Evolutionary conservation across 2,113 vertebrate genomes (phyloP).

Genomic region (Drymodes brunneopygia): DNA sequence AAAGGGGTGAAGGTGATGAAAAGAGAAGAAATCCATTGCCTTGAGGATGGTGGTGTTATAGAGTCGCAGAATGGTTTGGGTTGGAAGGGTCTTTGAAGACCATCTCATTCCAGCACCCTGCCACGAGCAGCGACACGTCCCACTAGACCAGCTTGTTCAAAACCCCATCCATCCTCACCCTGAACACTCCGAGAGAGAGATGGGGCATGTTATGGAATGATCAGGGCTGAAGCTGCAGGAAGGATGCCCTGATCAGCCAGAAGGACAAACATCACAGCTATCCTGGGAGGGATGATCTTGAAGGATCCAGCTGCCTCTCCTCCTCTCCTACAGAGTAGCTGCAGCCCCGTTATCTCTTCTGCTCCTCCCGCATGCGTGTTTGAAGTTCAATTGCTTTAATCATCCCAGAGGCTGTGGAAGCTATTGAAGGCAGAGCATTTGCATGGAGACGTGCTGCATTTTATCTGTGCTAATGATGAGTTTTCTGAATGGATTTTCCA

Average conservation of each 20-base stretch:
- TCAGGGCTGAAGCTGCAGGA: background rate
- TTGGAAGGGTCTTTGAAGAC: background rate
- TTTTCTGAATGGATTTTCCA: background rate
- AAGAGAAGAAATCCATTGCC: background rate
- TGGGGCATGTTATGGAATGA: rapidly evolving
- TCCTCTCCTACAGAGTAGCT: background rate
- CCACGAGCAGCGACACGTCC: background rate
- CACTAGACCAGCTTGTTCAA: background rate
- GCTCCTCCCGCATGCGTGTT: background rate
- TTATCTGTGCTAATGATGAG: background rate
- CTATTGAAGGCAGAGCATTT: background rate
- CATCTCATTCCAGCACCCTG: background rate
- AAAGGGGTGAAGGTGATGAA: background rate
- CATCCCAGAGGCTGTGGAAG: conserved; percentile 11
- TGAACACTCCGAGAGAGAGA: background rate
- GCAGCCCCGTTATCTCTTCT: conserved; percentile 17
- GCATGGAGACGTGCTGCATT: background rate
- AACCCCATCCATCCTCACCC: background rate
- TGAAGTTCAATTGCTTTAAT: conserved; percentile 46
- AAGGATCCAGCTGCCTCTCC: background rate
- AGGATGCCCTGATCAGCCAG: background rate
- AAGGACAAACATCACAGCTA: background rate
- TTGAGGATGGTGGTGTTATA: too few relatives aligned
- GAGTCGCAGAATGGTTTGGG: background rate
- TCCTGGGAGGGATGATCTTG: background rate